Evolutionary conservation across 1,140 invertebrate genomes (phyloP).

Genomic region (Drosophila yakuba): DNA sequence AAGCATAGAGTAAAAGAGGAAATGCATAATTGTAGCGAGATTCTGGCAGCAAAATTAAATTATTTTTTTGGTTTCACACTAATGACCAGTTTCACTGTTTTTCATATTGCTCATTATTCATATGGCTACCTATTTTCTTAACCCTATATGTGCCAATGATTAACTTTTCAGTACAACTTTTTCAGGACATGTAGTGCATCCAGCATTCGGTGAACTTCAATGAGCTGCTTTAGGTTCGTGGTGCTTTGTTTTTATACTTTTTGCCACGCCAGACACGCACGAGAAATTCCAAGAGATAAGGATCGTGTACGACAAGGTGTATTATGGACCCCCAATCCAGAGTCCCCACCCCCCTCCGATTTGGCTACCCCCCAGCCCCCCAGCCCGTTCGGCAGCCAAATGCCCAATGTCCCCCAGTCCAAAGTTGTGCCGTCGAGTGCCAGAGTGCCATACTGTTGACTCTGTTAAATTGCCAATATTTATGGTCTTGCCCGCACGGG

Average conservation of each 20-base stretch:
- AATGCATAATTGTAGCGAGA: too few relatives aligned
- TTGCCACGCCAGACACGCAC: slow-evolving; percentile 78
- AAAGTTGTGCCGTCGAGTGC: slow-evolving; percentile 62
- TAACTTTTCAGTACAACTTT: too few relatives aligned
- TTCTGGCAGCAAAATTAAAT: too few relatives aligned
- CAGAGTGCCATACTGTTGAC: slow-evolving; percentile 83
- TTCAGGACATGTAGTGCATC: neutral
- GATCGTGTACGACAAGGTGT: slow-evolving; percentile 84
- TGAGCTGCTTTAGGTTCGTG: neutral
- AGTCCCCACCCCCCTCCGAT: slow-evolving; percentile 2
- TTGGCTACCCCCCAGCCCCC: slow-evolving; percentile 3
- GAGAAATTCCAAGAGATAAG: slow-evolving; percentile 83
- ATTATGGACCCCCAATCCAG: slow-evolving; percentile 74
- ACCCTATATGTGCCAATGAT: too few relatives aligned
- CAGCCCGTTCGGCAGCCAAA: slow-evolving; percentile 5
- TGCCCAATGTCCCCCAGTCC: slow-evolving; percentile 5
- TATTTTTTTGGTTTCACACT: too few relatives aligned
- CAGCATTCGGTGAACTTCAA: slow-evolving; percentile 27
- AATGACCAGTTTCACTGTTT: too few relatives aligned
- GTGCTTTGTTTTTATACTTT: slow-evolving; percentile 69
- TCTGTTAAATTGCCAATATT: slow-evolving; percentile 84
- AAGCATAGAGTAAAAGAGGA: too few relatives aligned
- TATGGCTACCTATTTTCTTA: too few relatives aligned
- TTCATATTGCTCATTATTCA: too few relatives aligned
- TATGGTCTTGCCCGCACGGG: slow-evolving; percentile 71